phyloP scores from a whole-genome alignment of 2,888 invertebrate species.

The Acholoe squamosa region DNA sequence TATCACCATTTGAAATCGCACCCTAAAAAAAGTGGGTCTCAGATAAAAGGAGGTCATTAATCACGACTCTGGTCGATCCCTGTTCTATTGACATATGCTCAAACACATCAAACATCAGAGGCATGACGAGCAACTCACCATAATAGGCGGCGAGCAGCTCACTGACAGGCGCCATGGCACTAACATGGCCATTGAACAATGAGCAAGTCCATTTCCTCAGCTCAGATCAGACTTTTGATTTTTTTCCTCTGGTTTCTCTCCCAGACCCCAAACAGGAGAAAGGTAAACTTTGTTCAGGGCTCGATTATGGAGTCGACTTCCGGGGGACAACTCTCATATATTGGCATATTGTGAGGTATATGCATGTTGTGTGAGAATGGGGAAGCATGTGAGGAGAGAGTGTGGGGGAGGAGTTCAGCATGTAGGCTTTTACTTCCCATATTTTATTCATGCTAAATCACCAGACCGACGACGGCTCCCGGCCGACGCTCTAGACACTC shows the following conservation, averaged over 20 bases:
- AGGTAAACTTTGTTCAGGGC: slow-evolving; percentile 46
- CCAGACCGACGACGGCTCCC: slow-evolving; percentile 42
- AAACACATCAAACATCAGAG: slow-evolving; percentile 24
- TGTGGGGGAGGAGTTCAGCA: slow-evolving; percentile 27
- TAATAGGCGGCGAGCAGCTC: not conserved
- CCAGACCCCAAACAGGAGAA: not conserved
- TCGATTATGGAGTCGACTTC: slow-evolving; percentile 22
- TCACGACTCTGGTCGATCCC: not conserved
- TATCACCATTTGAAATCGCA: slow-evolving; percentile 30
- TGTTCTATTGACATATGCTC: slow-evolving; percentile 44
- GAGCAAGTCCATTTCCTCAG: slow-evolving; percentile 46
- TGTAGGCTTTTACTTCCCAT: slow-evolving; percentile 60
- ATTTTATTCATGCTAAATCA: slow-evolving; percentile 61
- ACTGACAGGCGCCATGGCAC: not conserved
- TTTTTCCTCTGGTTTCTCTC: not conserved
- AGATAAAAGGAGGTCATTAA: not conserved
- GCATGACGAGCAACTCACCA: not conserved
- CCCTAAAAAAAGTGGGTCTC: not conserved
- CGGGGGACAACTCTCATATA: not conserved
- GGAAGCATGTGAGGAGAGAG: slow-evolving; percentile 29
- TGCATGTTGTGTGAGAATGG: not conserved
- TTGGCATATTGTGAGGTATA: too few species aligned
- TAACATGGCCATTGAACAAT: slow-evolving; percentile 50
- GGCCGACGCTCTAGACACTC: slow-evolving; percentile 35
- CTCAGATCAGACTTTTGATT: slow-evolving; percentile 6